These are phyloP conservation scores for Siderastrea radians DNA, from an alignment of 92 coral and sea anemone species.

Conservation along the genomic window DNA sequence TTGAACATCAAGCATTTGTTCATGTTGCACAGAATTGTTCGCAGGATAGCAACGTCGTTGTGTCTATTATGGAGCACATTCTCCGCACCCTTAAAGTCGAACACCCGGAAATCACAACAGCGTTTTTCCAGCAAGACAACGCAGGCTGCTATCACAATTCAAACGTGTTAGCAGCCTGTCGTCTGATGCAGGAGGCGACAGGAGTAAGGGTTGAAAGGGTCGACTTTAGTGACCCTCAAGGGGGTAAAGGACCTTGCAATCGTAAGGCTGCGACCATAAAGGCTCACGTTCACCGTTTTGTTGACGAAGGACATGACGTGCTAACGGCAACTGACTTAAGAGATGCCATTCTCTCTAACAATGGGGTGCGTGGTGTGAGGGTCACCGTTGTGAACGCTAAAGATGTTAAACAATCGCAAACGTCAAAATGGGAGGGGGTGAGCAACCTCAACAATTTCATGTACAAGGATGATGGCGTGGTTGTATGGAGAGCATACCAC, in stretches of 20 bases:
- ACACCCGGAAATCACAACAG: too few species aligned
- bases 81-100: too few species aligned
- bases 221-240: constrained; percentile 47
- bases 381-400: constrained; percentile 57
- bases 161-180: constrained; percentile 51
- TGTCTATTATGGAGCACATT: too few species aligned
- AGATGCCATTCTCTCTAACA: constrained; percentile 63
- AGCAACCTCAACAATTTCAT: constrained; percentile 59
- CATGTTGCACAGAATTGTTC: too few species aligned
- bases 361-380: constrained; percentile 67
- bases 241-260: constrained; percentile 69
- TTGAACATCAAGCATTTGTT: too few species aligned
- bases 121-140: too few species aligned
- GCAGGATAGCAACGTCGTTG: too few species aligned
- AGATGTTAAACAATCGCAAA: neutral
- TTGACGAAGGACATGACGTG: constrained; percentile 68
- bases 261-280: constrained; percentile 68
- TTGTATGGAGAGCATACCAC: constrained; percentile 69
- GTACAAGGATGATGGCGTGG: constrained; percentile 31
- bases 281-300: constrained; percentile 60
- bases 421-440: constrained; percentile 49
- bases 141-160: constrained; percentile 67
- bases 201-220: constrained; percentile 23
- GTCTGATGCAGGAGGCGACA: constrained; percentile 32
- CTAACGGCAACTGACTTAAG: constrained; percentile 51